phyloP scores from a whole-genome alignment of 2,797 vertebrate species.

The Intellagama lesueurii region DNA sequence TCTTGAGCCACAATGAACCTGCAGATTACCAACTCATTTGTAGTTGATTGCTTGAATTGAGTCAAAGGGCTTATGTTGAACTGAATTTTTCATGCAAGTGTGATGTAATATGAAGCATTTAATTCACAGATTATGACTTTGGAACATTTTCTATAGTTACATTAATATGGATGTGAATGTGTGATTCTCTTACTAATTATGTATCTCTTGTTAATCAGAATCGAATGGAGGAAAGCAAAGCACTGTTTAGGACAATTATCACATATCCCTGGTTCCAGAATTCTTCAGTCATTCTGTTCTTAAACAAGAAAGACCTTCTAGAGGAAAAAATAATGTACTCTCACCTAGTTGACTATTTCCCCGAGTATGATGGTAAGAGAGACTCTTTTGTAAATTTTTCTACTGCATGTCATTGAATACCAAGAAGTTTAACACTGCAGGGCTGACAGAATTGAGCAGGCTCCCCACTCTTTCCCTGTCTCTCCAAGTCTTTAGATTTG shows the following conservation, averaged over 20 bases:
- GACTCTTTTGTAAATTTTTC: background rate
- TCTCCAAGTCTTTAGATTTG: background rate
- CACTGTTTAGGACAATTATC: slow-evolving; percentile 89
- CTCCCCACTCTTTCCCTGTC: background rate
- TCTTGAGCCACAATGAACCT: background rate
- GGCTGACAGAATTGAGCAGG: background rate
- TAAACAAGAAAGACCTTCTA: slow-evolving; percentile 90
- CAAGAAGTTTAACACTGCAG: background rate
- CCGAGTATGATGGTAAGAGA: slow-evolving; percentile 87
- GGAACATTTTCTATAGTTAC: slow-evolving; percentile 23
- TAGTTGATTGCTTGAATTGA: background rate
- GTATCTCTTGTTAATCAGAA: slow-evolving; percentile 76
- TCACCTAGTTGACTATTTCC: slow-evolving; percentile 89
- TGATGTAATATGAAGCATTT: background rate
- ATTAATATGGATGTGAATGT: background rate
- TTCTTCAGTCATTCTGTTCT: slow-evolving; percentile 88
- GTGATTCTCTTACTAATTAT: slow-evolving; percentile 22
- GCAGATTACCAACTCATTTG: background rate
- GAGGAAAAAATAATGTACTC: slow-evolving; percentile 91
- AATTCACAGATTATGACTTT: slow-evolving; percentile 40
- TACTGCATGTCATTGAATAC: background rate
- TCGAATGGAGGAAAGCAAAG: slow-evolving; percentile 91
- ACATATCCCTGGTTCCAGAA: slow-evolving; percentile 91
- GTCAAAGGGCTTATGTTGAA: background rate
- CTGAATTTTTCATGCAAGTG: background rate